Conservation (phyloP, 2,888 invertebrate genomes). For the Hirtodrosophila trivittata region DNA sequence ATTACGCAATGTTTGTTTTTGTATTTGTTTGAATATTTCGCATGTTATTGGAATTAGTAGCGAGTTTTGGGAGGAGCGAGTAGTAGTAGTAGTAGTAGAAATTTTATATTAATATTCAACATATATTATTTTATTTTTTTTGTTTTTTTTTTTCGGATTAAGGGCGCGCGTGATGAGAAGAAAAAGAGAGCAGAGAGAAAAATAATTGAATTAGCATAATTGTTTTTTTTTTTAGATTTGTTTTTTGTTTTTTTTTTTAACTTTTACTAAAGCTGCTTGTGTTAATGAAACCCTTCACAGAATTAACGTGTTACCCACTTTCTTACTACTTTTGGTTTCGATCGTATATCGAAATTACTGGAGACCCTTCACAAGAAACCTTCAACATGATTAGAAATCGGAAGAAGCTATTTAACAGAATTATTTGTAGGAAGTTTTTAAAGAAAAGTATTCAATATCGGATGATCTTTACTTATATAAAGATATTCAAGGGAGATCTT, state of each 20-base stretch:
- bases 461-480: too few species aligned
- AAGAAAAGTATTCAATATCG: too few species aligned
- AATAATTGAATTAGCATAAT: conserved; percentile 80
- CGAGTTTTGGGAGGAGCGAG: conserved; percentile 39
- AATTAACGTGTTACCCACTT: conserved; percentile 1
- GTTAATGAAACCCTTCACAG: conserved; percentile 33
- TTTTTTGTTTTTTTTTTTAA: conserved; percentile 41
- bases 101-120: conserved; percentile 47
- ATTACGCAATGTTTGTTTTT: conserved; percentile 37
- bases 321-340: conserved; percentile 34
- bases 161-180: conserved; percentile 80
- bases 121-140: too few species aligned
- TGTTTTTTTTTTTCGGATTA: conserved; percentile 46
- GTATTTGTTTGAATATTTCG: conserved; percentile 24
- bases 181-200: conserved; percentile 81
- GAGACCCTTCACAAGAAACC: conserved; percentile 53
- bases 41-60: conserved; percentile 46
- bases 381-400: not conserved
- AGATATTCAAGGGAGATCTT: too few species aligned
- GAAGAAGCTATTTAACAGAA: too few species aligned
- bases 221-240: conserved; percentile 40
- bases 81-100: conserved; percentile 55
- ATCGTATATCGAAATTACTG: conserved; percentile 36
- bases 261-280: conserved; percentile 38
- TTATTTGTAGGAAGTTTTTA: too few species aligned